Evolutionary conservation across 2,888 invertebrate species (phyloP).

Genomic region (Xestia rhomboidea): DNA sequence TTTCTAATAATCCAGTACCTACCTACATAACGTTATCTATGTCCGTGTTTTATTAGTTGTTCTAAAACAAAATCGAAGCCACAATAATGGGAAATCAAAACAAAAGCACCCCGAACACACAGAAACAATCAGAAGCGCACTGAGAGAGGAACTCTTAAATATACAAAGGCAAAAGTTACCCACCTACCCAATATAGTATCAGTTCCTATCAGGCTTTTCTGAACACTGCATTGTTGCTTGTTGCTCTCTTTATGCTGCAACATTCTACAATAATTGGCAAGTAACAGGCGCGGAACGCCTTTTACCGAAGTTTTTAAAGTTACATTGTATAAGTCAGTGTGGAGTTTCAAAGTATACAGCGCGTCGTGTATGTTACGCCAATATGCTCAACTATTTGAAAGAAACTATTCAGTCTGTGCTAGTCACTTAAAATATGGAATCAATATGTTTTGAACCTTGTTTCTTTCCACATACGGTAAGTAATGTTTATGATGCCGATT

Average conservation of each 20-base stretch:
- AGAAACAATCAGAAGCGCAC: background rate
- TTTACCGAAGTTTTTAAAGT: slow-evolving; percentile 58
- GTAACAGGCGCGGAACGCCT: slow-evolving; percentile 49
- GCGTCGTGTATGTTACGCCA: slow-evolving; percentile 18
- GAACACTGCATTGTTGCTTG: slow-evolving; percentile 37
- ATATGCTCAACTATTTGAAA: slow-evolving; percentile 34
- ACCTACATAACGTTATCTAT: background rate
- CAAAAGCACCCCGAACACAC: background rate
- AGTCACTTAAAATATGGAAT: background rate
- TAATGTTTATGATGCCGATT: background rate
- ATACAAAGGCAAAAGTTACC: slow-evolving; percentile 15
- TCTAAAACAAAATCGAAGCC: background rate
- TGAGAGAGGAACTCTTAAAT: background rate
- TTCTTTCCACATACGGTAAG: background rate
- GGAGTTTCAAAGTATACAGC: slow-evolving; percentile 30
- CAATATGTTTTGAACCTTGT: background rate
- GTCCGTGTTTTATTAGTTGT: background rate
- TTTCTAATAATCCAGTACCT: background rate
- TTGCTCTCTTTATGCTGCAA: slow-evolving; percentile 15
- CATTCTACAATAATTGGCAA: slow-evolving; percentile 57
- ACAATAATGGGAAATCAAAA: background rate
- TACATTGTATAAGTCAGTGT: slow-evolving; percentile 40
- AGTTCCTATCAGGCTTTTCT: slow-evolving; percentile 1
- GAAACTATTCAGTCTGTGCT: slow-evolving; percentile 21
- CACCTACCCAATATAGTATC: background rate